A percentile compares a stretch with the other conserved stretches of the same genome.
Conservation (phyloP, 2,888 invertebrate genomes). For the Parapristionchus giblindavisi region DNA sequence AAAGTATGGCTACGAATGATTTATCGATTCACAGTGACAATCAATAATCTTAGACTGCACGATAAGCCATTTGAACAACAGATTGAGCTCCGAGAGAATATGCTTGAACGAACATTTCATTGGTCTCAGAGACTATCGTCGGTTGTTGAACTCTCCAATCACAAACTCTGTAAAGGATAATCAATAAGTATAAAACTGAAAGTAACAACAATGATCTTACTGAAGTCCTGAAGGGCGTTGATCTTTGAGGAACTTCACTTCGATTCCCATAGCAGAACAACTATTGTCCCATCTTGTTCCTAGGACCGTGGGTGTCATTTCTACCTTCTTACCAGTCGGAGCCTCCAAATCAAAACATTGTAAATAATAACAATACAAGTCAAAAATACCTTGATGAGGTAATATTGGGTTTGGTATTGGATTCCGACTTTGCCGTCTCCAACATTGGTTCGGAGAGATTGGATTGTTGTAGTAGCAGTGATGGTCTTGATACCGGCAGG, state of each 20-base stretch:
- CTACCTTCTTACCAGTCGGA: slow-evolving; percentile 5
- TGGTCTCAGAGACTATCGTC: slow-evolving; percentile 4
- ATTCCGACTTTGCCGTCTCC: neutral
- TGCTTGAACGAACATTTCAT: slow-evolving; percentile 9
- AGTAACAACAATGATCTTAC: neutral
- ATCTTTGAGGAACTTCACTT: slow-evolving; percentile 25
- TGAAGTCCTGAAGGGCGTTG: slow-evolving; percentile 18
- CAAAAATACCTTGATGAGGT: slow-evolving; percentile 9
- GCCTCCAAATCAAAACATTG: slow-evolving; percentile 3
- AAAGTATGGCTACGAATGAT: no score
- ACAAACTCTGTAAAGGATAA: slow-evolving; percentile 8
- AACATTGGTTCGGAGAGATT: neutral
- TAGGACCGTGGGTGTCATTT: slow-evolving; percentile 9
- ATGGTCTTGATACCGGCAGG: neutral
- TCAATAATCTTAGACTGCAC: no score
- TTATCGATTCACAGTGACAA: no score
- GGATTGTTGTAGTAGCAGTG: slow-evolving; percentile 12
- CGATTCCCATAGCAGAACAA: slow-evolving; percentile 22
- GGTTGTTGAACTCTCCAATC: neutral
- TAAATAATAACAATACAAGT: neutral
- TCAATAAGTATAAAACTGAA: neutral
- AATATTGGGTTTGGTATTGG: slow-evolving; percentile 17
- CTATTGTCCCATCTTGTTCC: slow-evolving; percentile 18
- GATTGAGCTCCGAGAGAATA: slow-evolving; percentile 10
- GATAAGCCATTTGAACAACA: neutral